Conservation (phyloP, 2,888 invertebrate genomes). For the Hofmannophila pseudospretella region DNA sequence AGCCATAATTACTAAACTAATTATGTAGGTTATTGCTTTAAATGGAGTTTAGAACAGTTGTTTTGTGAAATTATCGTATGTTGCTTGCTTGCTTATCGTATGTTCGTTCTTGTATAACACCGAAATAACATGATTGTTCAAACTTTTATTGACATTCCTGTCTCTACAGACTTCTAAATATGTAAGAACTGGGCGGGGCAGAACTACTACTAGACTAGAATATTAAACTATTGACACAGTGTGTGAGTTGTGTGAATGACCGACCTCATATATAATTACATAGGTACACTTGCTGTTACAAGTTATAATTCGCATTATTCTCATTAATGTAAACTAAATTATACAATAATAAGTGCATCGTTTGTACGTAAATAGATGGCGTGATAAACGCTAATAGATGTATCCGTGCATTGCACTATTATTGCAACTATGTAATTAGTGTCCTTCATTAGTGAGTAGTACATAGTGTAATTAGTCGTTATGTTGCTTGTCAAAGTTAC, state of each 20-base stretch:
- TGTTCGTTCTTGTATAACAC: too few relatives aligned
- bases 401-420: slow-evolving; percentile 8
- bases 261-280: slow-evolving; percentile 28
- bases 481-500: too few relatives aligned
- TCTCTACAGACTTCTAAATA: too few relatives aligned
- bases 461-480: neutral
- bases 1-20: too few relatives aligned
- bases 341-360: slow-evolving; percentile 9
- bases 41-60: too few relatives aligned
- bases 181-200: too few relatives aligned
- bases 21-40: too few relatives aligned
- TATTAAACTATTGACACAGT: neutral
- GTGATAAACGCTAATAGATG: slow-evolving; percentile 22
- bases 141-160: too few relatives aligned
- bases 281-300: neutral
- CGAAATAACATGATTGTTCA: too few relatives aligned
- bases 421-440: slow-evolving; percentile 1
- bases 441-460: too few relatives aligned
- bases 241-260: slow-evolving; percentile 32
- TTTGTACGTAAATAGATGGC: slow-evolving; percentile 22
- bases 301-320: neutral
- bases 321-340: slow-evolving; percentile 12
- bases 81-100: too few relatives aligned
- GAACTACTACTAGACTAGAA: neutral
- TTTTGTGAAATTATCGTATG: too few relatives aligned